Evolutionary conservation across 2,888 invertebrate species (phyloP).

Genomic region (Melieria picta): DNA sequence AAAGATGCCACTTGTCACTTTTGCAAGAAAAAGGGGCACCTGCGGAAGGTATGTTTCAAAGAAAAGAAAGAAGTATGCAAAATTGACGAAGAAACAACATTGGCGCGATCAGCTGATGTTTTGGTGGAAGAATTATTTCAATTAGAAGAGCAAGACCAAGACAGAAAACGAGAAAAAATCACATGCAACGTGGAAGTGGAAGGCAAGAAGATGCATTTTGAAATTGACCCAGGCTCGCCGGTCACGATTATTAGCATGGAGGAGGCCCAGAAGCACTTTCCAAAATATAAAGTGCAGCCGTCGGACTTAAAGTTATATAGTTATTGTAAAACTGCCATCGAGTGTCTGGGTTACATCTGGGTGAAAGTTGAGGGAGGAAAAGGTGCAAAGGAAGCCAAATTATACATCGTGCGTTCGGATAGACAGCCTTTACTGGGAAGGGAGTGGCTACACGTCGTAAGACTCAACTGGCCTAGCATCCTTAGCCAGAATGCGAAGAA

Average conservation of each 20-base stretch:
- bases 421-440: conserved; percentile 37
- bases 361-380: conserved; percentile 27
- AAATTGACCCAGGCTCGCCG: conserved; percentile 30
- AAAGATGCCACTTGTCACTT: conserved; percentile 33
- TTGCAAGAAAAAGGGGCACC: conserved; percentile 31
- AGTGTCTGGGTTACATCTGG: conserved; percentile 19
- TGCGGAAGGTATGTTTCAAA: conserved; percentile 35
- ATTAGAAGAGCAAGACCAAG: conserved; percentile 12
- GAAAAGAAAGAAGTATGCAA: conserved; percentile 29
- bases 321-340: conserved; percentile 23
- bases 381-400: conserved; percentile 28
- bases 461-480: conserved; percentile 30
- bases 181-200: conserved; percentile 4
- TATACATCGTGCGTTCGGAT: conserved; percentile 37
- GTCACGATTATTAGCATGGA: conserved; percentile 27
- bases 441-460: conserved; percentile 33
- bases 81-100: conserved; percentile 27
- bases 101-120: neutral
- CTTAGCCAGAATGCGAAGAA: conserved; percentile 32
- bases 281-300: conserved; percentile 6
- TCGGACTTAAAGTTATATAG: conserved; percentile 27
- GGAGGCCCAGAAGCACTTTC: conserved; percentile 18
- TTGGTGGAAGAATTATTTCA: conserved; percentile 27
- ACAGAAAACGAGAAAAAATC: neutral
- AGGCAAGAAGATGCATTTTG: conserved; percentile 25